Conservation (phyloP, 2,113 vertebrate genomes). For the Neolamprologus variostigma region DNA sequence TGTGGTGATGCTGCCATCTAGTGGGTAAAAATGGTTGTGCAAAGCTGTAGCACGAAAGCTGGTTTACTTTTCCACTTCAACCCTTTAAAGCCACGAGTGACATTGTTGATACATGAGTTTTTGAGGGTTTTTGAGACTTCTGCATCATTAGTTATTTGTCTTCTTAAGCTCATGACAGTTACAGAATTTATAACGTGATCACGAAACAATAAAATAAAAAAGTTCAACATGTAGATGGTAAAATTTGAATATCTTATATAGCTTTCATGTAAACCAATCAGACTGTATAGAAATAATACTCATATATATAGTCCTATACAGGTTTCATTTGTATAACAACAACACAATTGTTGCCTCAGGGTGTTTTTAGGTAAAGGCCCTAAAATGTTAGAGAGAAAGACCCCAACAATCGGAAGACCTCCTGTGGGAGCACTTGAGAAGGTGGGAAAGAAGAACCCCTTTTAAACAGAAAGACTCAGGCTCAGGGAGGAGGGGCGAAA, state of each 20-base stretch:
- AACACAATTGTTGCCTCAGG: background rate
- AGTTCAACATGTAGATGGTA: background rate
- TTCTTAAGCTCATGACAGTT: background rate
- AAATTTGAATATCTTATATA: background rate
- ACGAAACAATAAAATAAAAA: background rate
- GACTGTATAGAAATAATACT: background rate
- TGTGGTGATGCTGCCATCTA: background rate
- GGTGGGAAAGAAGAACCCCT: background rate
- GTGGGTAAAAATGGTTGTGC: background rate
- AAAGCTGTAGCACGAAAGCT: background rate
- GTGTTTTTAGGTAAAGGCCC: background rate
- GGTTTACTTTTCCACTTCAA: background rate
- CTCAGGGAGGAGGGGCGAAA: background rate
- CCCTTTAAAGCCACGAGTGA: background rate
- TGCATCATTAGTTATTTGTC: background rate
- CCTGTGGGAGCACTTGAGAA: background rate
- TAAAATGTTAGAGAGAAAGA: background rate
- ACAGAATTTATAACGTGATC: background rate
- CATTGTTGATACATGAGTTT: background rate
- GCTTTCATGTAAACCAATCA: background rate
- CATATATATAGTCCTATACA: rapidly evolving
- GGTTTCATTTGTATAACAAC: background rate
- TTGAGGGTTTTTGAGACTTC: background rate
- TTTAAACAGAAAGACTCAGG: background rate
- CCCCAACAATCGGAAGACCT: rapidly evolving